Conservation (phyloP, 2,888 invertebrate genomes). For the Pilophorus perplexus region DNA sequence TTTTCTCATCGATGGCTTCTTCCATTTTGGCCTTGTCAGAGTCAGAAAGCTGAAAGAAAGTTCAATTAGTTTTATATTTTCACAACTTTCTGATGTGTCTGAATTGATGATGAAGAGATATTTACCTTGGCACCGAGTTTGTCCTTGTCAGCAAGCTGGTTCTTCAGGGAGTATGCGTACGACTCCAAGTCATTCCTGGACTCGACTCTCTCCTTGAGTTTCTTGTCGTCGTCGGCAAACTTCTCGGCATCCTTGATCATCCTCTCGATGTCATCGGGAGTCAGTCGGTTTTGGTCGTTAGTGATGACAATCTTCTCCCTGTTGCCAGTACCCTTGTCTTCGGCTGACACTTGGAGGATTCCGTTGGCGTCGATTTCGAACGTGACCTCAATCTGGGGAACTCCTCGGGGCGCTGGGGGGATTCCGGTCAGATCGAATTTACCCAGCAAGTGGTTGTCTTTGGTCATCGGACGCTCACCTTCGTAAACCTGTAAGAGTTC, state of each 20-base stretch:
- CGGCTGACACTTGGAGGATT: constrained; percentile 93
- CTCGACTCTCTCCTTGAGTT: constrained; percentile 91
- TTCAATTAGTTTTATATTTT: neutral
- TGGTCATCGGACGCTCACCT: constrained; percentile 99
- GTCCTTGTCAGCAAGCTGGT: constrained; percentile 93
- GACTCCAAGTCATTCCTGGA: constrained; percentile 95
- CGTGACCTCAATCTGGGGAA: constrained; percentile 91
- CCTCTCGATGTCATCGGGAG: constrained; percentile 96
- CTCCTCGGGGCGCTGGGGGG: constrained; percentile 89
- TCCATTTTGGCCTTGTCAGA: constrained; percentile 94
- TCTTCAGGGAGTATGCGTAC: constrained; percentile 96
- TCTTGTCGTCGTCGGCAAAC: constrained; percentile 98
- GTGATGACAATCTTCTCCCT: constrained; percentile 98
- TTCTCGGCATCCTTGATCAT: constrained; percentile 99
- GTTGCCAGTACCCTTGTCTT: constrained; percentile 99
- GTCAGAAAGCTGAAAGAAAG: constrained; percentile 57
- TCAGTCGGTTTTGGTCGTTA: constrained; percentile 94
- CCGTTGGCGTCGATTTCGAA: constrained; percentile 94
- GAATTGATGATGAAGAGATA: no score
- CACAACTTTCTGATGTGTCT: no score
- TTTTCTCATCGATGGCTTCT: constrained; percentile 91
- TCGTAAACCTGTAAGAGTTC: constrained; percentile 74
- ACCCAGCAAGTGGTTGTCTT: constrained; percentile 97
- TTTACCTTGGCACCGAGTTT: constrained; percentile 85
- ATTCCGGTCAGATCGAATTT: constrained; percentile 98